Conservation (phyloP, 2,888 invertebrate species). For the Antheraea yamamai region DNA sequence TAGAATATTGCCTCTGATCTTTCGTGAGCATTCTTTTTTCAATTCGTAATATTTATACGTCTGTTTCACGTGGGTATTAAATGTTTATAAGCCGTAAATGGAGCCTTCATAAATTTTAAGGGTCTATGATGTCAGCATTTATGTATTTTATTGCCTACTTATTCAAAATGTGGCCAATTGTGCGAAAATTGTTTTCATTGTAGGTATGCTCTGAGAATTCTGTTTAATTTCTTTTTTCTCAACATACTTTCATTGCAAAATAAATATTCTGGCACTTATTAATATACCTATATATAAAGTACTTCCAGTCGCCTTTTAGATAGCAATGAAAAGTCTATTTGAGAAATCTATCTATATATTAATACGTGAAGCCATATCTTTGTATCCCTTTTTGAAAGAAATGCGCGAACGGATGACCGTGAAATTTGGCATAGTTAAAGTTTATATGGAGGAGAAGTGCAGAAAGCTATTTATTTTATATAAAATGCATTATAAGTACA, state of each 20-base stretch:
- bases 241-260: not conserved
- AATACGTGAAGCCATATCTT: no score
- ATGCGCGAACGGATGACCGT: no score
- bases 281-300: not conserved
- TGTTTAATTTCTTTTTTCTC: not conserved
- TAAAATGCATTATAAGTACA: no score
- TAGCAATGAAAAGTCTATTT: not conserved
- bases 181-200: constrained; percentile 21
- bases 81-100: constrained; percentile 24
- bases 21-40: constrained; percentile 19
- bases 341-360: no score
- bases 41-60: constrained; percentile 25
- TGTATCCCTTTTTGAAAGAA: no score
- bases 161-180: constrained; percentile 23
- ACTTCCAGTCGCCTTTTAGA: not conserved
- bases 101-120: constrained; percentile 24
- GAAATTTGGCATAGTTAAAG: no score
- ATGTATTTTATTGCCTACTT: constrained; percentile 24
- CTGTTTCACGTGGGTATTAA: constrained; percentile 15
- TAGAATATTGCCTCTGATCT: constrained; percentile 13
- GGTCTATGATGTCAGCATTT: constrained; percentile 23
- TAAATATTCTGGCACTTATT: not conserved
- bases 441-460: no score
- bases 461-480: no score
- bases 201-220: constrained; percentile 2